A percentile compares a stretch with the other conserved stretches of the same genome.
Conservation (phyloP, 2,888 invertebrate genomes). For the Cheilosia urbana region DNA sequence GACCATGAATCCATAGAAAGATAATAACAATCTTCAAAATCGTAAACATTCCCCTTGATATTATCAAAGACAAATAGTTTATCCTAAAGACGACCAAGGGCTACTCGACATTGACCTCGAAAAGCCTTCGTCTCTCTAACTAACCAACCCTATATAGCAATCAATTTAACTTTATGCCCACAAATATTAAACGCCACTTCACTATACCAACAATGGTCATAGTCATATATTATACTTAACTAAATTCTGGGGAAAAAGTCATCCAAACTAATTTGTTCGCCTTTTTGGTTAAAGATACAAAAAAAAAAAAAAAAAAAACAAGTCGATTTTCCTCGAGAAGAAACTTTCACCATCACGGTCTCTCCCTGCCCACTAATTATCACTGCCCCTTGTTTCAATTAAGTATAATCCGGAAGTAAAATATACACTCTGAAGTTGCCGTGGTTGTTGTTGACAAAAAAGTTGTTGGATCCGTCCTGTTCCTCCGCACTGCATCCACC, state of each 20-base stretch:
- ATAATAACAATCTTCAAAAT: too few species aligned
- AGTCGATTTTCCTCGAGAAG: conserved; percentile 1
- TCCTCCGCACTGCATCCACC: neutral
- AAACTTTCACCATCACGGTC: conserved; percentile 23
- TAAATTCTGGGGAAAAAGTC: conserved; percentile 2
- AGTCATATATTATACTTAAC: conserved; percentile 6
- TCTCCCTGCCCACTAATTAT: conserved; percentile 39
- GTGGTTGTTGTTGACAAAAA: conserved; percentile 42
- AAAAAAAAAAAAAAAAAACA: neutral
- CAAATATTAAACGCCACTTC: neutral
- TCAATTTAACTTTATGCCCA: neutral
- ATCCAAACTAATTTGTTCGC: conserved; percentile 5
- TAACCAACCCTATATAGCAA: neutral
- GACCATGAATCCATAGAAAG: too few species aligned
- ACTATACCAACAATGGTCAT: neutral
- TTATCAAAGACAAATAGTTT: too few species aligned
- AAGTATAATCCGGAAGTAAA: conserved; percentile 57
- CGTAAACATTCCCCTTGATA: too few species aligned
- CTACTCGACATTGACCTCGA: conserved; percentile 4
- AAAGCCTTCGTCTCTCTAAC: neutral
- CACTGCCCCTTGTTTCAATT: conserved; percentile 44
- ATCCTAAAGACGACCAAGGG: too few species aligned
- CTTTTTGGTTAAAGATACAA: neutral
- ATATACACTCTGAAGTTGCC: conserved; percentile 41
- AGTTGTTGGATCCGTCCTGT: neutral